Conservation (phyloP, 2,888 invertebrate species). For the Chrysodeixis includens region DNA sequence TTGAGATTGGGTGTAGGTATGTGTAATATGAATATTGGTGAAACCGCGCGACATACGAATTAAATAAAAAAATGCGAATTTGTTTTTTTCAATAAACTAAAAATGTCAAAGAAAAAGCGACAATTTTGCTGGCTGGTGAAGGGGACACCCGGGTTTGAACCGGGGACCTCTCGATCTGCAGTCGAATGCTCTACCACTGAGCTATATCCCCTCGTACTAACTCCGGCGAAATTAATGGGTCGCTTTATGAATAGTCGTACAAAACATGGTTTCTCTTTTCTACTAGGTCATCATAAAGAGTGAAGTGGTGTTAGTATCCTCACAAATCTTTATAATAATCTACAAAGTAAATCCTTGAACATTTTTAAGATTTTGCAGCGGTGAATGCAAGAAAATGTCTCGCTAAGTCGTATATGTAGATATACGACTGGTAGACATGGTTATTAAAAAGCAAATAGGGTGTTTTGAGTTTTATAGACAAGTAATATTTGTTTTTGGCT, state of each 20-base stretch:
- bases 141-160: slow-evolving; percentile 85
- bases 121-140: slow-evolving; percentile 19
- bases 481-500: background rate
- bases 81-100: no score
- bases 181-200: slow-evolving; percentile 85
- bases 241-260: no score
- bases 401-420: no score
- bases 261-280: background rate
- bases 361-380: no score
- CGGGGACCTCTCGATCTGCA: slow-evolving; percentile 84
- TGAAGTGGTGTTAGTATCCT: background rate
- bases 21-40: no score
- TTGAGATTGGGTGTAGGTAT: no score
- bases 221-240: no score
- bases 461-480: no score
- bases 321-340: no score
- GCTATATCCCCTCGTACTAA: slow-evolving; percentile 78
- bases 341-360: no score
- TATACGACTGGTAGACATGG: background rate
- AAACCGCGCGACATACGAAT: no score
- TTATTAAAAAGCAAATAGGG: background rate
- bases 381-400: background rate
- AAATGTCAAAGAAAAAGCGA: slow-evolving; percentile 12
- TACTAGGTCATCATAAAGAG: background rate
- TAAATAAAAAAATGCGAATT: no score